Evolutionary conservation across 2,888 invertebrate species (phyloP), one percentile per base, ranked within the genome.

Genomic region (Cybosia mesomella): DNA sequence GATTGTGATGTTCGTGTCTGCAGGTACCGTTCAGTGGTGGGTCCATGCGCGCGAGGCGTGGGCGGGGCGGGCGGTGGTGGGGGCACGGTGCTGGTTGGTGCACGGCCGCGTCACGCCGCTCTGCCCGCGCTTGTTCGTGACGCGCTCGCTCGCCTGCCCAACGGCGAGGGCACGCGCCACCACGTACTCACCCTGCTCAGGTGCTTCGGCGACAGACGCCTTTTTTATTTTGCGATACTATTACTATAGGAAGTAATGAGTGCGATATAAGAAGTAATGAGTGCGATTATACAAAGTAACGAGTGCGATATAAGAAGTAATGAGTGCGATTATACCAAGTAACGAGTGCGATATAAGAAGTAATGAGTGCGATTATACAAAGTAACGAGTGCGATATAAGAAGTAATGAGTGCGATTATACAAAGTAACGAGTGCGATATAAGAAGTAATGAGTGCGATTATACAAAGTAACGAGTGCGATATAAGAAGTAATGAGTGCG

Each of bases 71-170:
- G 85, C 71, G 83, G 85, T 0, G 95, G 98, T 55, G 98, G 98
- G n/a, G 98, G 98, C 85, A 97, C 97, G 2, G 95, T 99, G 83
- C 95, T 99, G 77, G 96, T 96, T 7, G 96, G 97, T 0, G 97
- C 97, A 84, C 95, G 99, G 43, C 99, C 99, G 36, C 97, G 98
- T 58, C 98, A 97, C 90, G 98, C 99, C 28, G 98, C 98, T 49
- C 98, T 99, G 82, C 92, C 98, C 39, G 98, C 98, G 8, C 93
- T 99, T 58, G 98, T 99, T n/a, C 95, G 99, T 49, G 99, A 99
- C 94, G 98, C 99, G 0, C 97, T 98, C 0, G 98, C 99, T 0
- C 95, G 99, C 24, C 94, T 99, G 79, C 99, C 99, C 0, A 99
- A 99, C 89, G 99, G 99, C 0, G 98, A 99, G 93, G 99, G 98